Conservation (phyloP, 2,113 vertebrate genomes). For the Rhinopomastus cyanomelas region DNA sequence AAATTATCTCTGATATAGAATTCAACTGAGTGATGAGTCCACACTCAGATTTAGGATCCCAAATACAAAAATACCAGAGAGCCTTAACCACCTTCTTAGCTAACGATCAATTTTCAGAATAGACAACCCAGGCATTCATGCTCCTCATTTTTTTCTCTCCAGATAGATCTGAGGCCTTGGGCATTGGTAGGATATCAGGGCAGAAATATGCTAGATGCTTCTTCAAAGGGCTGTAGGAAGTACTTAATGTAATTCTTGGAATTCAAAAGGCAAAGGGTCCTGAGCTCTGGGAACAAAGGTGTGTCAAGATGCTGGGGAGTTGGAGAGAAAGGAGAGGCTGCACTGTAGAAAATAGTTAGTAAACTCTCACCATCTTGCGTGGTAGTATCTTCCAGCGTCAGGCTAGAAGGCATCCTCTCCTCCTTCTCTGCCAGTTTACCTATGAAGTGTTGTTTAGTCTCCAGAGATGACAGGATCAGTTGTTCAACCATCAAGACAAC, state of each 20-base stretch:
- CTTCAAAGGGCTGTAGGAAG: not conserved
- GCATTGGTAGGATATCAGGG: not conserved
- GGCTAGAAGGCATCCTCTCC: not conserved
- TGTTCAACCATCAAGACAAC: not conserved
- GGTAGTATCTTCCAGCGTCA: fast-evolving
- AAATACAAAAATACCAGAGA: not conserved
- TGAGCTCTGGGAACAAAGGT: not conserved
- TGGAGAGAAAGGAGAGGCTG: not conserved
- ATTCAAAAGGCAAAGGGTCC: not conserved
- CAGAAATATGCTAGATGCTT: not conserved
- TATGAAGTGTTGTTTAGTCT: not conserved
- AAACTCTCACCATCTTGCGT: not conserved
- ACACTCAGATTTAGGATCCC: not conserved
- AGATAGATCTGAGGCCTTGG: not conserved
- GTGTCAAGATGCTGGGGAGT: fast-evolving
- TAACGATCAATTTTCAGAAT: not conserved
- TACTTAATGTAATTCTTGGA: not conserved
- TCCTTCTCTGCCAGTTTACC: not conserved
- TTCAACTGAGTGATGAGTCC: not conserved
- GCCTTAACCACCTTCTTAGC: not conserved
- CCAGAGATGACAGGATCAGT: not conserved
- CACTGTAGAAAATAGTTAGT: not conserved
- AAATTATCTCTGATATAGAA: not conserved
- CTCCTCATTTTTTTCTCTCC: not conserved
- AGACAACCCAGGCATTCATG: not conserved